A percentile compares a stretch with the other conserved stretches of the same genome.
Evolutionary conservation across 2,797 vertebrate species (phyloP).

Genomic region (Cygnus olor): DNA sequence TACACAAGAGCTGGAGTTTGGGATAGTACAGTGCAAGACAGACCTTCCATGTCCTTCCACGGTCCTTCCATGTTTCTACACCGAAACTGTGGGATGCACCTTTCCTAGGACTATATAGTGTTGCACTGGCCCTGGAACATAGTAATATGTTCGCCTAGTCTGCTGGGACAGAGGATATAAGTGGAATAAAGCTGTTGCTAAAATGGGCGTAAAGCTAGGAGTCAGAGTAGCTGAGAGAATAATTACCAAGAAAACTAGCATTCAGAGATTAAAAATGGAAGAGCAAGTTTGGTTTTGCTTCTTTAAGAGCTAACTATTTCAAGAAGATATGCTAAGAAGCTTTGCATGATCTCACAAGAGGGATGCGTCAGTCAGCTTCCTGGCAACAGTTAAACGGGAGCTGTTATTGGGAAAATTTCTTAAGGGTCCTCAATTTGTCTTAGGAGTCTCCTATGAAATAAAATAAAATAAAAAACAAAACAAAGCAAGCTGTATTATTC

Average conservation of each 20-base stretch:
- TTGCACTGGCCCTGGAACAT: neutral
- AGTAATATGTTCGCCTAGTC: neutral
- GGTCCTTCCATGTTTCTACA: neutral
- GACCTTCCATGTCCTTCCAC: neutral
- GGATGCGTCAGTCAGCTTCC: neutral
- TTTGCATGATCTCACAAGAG: neutral
- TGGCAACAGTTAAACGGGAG: neutral
- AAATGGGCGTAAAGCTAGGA: neutral
- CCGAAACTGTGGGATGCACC: neutral
- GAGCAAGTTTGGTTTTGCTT: neutral
- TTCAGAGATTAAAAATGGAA: neutral
- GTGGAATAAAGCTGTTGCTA: constrained; percentile 1
- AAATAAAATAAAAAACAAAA: neutral
- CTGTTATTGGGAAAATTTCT: constrained; percentile 25
- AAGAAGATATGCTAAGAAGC: neutral
- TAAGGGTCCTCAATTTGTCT: neutral
- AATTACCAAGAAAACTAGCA: neutral
- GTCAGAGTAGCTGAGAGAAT: neutral
- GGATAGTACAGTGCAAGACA: neutral
- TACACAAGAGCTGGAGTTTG: neutral
- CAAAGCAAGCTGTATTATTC: neutral
- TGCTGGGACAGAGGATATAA: neutral
- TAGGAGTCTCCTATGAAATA: neutral
- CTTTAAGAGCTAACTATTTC: neutral
- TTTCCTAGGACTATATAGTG: neutral